Evolutionary conservation across 1,140 invertebrate genomes (phyloP).

Genomic region (Antheraea pernyi): DNA sequence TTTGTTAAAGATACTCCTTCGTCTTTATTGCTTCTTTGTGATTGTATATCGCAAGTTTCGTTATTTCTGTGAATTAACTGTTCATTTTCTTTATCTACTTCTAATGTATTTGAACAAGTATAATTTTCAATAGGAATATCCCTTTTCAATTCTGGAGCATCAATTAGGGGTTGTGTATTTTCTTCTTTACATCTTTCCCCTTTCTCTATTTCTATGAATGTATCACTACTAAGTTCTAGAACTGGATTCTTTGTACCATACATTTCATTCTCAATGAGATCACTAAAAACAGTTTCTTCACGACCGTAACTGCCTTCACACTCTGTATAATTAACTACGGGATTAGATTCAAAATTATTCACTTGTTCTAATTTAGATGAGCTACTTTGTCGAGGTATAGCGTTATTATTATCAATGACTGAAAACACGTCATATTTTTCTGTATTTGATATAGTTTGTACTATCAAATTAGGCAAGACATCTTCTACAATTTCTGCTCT

Average conservation of each 20-base stretch:
- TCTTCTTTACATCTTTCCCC: neutral
- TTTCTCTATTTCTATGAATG: neutral
- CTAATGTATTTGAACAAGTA: neutral
- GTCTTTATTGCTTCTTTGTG: neutral
- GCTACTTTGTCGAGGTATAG: neutral
- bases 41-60: neutral
- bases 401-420: neutral
- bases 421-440: neutral
- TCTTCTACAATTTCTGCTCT: constrained; percentile 18
- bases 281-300: constrained; percentile 22
- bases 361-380: neutral
- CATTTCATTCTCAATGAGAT: constrained; percentile 24
- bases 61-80: neutral
- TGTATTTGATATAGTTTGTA: constrained; percentile 2
- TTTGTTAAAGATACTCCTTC: neutral
- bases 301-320: constrained; percentile 1
- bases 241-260: constrained; percentile 6
- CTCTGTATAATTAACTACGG: neutral
- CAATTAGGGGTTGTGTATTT: neutral
- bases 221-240: neutral
- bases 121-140: neutral
- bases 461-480: constrained; percentile 28
- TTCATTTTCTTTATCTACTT: neutral
- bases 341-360: neutral
- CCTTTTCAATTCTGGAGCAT: neutral